Evolutionary conservation across 92 coral and sea anemone genomes (phyloP).

Genomic region (Siderastrea siderea): DNA sequence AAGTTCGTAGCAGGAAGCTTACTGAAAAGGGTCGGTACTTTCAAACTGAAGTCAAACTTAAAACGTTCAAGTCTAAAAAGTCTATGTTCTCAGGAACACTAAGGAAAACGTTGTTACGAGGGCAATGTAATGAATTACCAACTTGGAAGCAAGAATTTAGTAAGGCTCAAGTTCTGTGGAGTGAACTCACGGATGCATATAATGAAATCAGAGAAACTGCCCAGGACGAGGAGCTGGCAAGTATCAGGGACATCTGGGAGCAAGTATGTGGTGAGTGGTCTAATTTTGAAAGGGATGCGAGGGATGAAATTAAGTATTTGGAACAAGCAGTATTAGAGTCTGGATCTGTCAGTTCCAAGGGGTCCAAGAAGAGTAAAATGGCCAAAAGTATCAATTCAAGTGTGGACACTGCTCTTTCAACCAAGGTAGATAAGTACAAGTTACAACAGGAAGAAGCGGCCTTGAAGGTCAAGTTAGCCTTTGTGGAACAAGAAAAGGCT

Average conservation of each 20-base stretch:
- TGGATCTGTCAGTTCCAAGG: constrained; percentile 11
- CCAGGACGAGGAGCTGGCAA: not conserved
- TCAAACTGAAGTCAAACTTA: not conserved
- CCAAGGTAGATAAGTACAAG: constrained; percentile 1
- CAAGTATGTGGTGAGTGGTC: constrained; percentile 14
- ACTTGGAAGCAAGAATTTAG: constrained; percentile 9
- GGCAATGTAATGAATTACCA: not conserved
- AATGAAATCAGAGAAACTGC: constrained; percentile 12
- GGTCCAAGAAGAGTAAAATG: not conserved
- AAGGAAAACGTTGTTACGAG: constrained; percentile 10
- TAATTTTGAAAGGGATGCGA: constrained; percentile 19
- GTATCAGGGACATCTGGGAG: not conserved
- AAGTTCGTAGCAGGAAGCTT: no score
- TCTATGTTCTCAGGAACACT: constrained; percentile 13
- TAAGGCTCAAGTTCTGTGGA: constrained; percentile 27
- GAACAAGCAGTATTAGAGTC: not conserved
- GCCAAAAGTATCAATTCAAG: constrained; percentile 6
- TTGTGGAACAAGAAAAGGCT: not conserved
- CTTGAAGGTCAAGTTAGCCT: constrained; percentile 19
- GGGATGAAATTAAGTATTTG: constrained; percentile 16
- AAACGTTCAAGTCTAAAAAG: not conserved
- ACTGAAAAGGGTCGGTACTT: not conserved
- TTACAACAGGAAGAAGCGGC: constrained; percentile 17
- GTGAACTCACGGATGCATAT: constrained; percentile 2
- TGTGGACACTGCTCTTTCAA: not conserved